Conservation (phyloP, 2,797 vertebrate genomes). For the Hoplostethus atlanticus region DNA sequence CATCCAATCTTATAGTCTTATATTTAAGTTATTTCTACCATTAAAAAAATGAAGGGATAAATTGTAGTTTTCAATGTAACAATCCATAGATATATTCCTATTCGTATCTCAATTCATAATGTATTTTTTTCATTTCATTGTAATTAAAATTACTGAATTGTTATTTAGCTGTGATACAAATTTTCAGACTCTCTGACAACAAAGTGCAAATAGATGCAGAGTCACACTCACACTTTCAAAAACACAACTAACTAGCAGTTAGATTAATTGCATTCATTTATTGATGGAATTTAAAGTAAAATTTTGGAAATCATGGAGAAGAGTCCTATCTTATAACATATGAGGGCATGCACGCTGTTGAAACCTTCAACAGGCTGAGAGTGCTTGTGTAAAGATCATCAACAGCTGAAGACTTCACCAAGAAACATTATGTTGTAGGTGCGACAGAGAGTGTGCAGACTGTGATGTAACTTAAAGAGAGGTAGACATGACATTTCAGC, state of each 20-base stretch:
- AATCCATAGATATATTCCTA: too few relatives aligned
- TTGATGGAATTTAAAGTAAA: background rate
- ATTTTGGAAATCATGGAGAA: too few relatives aligned
- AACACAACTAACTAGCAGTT: background rate
- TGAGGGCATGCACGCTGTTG: background rate
- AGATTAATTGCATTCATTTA: background rate
- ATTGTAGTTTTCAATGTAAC: too few relatives aligned
- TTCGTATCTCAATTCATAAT: too few relatives aligned
- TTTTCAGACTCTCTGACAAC: too few relatives aligned
- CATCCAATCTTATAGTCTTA: too few relatives aligned
- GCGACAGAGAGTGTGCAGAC: constrained; percentile 27
- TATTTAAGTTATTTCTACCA: too few relatives aligned
- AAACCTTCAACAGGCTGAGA: background rate
- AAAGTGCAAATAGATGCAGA: too few relatives aligned
- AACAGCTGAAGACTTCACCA: constrained; percentile 7
- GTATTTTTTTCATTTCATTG: too few relatives aligned
- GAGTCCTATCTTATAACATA: background rate
- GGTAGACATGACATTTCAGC: constrained; percentile 47
- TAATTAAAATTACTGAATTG: too few relatives aligned
- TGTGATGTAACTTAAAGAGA: constrained; percentile 44
- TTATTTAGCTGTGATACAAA: too few relatives aligned
- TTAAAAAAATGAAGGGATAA: too few relatives aligned
- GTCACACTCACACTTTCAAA: background rate
- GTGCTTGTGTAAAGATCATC: constrained; percentile 1
- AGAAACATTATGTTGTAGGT: constrained; percentile 11